Conservation (phyloP, 2,888 invertebrate genomes). For the Nomada lathburiana region DNA sequence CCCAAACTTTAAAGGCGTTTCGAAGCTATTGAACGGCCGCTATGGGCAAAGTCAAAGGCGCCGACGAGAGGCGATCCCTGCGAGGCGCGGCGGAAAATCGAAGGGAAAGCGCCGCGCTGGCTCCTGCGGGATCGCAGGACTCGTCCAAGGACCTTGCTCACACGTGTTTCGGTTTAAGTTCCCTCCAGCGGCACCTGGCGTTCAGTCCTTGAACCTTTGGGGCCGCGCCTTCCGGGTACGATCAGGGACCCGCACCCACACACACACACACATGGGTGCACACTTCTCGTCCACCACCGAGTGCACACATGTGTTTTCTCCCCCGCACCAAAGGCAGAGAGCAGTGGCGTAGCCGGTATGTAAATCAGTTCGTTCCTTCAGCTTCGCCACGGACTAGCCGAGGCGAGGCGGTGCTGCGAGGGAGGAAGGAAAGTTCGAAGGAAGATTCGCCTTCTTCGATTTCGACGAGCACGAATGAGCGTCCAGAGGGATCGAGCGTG, state of each 20-base stretch:
- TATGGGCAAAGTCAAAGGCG: slow-evolving; percentile 45
- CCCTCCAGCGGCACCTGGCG: slow-evolving; percentile 82
- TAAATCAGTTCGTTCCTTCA: slow-evolving; percentile 77
- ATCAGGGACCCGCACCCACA: slow-evolving; percentile 69
- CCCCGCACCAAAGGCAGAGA: slow-evolving; percentile 72
- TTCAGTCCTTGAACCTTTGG: slow-evolving; percentile 79
- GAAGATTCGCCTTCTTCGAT: slow-evolving; percentile 60
- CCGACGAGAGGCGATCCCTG: slow-evolving; percentile 26
- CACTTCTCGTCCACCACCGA: slow-evolving; percentile 32
- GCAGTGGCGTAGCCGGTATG: slow-evolving; percentile 81
- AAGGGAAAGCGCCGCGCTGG: slow-evolving; percentile 22
- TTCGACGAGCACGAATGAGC: slow-evolving; percentile 51
- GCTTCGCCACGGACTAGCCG: slow-evolving; percentile 57
- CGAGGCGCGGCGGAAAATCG: slow-evolving; percentile 45
- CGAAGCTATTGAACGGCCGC: slow-evolving; percentile 44
- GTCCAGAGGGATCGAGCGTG: slow-evolving; percentile 41
- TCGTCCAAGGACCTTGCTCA: slow-evolving; percentile 72
- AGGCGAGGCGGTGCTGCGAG: slow-evolving; percentile 34
- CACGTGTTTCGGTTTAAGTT: slow-evolving; percentile 77
- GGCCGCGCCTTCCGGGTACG: slow-evolving; percentile 81
- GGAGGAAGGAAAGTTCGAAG: slow-evolving; percentile 52
- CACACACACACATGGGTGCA: slow-evolving; percentile 44
- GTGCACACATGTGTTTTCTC: slow-evolving; percentile 68
- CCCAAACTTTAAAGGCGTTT: slow-evolving; percentile 41
- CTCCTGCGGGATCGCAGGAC: slow-evolving; percentile 47